Conservation (phyloP, 1,140 invertebrate species). For the Diorhabda carinulata region DNA sequence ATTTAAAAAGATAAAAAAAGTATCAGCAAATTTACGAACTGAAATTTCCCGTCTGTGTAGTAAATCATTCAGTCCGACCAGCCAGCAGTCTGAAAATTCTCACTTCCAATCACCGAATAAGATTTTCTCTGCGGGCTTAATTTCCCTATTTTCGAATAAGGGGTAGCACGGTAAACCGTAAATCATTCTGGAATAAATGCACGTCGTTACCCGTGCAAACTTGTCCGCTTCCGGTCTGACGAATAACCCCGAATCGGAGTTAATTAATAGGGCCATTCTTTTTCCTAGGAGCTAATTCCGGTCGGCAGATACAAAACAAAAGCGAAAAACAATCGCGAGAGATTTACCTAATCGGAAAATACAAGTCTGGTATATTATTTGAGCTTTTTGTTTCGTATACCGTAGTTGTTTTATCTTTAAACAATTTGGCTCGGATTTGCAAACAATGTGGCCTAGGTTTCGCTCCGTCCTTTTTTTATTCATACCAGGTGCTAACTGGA, state of each 20-base stretch:
- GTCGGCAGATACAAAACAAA: slow-evolving; percentile 9
- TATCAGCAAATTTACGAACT: background rate
- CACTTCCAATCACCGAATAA: background rate
- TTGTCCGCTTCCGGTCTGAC: slow-evolving; percentile 12
- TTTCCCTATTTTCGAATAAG: background rate
- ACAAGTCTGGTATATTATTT: background rate
- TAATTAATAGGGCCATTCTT: slow-evolving; percentile 16
- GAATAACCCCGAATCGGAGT: slow-evolving; percentile 9
- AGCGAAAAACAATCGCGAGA: slow-evolving; percentile 9
- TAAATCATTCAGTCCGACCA: background rate
- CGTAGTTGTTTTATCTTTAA: background rate
- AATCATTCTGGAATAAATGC: slow-evolving; percentile 8
- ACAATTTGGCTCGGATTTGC: background rate
- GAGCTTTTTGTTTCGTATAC: background rate
- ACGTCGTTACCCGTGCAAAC: slow-evolving; percentile 12
- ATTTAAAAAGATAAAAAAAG: background rate
- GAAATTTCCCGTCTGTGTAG: background rate
- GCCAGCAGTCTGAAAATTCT: background rate
- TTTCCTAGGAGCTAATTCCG: slow-evolving; percentile 5
- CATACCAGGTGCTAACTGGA: too few species aligned
- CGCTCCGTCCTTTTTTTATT: too few species aligned
- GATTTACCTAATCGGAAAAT: slow-evolving; percentile 1
- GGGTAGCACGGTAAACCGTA: background rate
- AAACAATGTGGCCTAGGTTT: background rate
- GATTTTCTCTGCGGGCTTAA: background rate